Percentiles rank a stretch among this genome's conserved stretches.
Conservation (phyloP, 1,140 invertebrate genomes). For the Drosophila bifasciata region DNA sequence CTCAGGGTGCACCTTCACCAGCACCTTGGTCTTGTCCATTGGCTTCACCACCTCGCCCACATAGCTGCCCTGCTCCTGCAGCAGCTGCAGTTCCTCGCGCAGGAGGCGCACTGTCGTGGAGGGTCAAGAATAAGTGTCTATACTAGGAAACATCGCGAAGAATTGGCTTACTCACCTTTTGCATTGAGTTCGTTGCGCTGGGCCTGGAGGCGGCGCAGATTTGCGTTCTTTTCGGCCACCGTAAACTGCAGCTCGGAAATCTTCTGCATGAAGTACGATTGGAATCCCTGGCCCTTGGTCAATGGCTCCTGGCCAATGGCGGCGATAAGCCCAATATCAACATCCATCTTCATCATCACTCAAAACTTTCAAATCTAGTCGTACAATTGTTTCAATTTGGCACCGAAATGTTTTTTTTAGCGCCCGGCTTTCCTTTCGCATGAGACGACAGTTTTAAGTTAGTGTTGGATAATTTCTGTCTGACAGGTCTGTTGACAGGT, state of each 20-base stretch:
- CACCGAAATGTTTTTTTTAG: too few species aligned
- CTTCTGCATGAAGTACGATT: slow-evolving; percentile 97
- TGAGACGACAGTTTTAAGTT: too few species aligned
- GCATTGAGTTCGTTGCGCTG: slow-evolving; percentile 99
- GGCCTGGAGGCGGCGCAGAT: slow-evolving; percentile 97
- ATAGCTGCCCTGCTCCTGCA: slow-evolving; percentile 99
- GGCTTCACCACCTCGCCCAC: slow-evolving; percentile 99
- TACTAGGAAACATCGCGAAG: too few species aligned
- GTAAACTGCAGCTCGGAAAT: slow-evolving; percentile 97
- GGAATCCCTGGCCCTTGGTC: slow-evolving; percentile 93
- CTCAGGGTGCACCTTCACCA: slow-evolving; percentile 99
- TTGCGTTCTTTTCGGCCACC: slow-evolving; percentile 98
- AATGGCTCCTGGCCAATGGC: too few species aligned
- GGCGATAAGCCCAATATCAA: too few species aligned
- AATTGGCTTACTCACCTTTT: slow-evolving; percentile 89
- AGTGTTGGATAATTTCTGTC: too few species aligned
- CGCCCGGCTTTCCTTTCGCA: too few species aligned
- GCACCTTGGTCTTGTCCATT: slow-evolving; percentile 99
- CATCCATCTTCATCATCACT: too few species aligned
- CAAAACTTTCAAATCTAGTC: too few species aligned
- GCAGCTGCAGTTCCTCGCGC: slow-evolving; percentile 97
- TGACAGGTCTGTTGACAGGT: too few species aligned
- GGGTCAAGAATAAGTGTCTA: too few species aligned
- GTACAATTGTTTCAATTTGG: too few species aligned
- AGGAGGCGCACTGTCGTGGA: slow-evolving; percentile 93